These are phyloP conservation scores for Cyprinella venusta DNA, from an alignment of 2,797 vertebrate species.

Conservation along the genomic window DNA sequence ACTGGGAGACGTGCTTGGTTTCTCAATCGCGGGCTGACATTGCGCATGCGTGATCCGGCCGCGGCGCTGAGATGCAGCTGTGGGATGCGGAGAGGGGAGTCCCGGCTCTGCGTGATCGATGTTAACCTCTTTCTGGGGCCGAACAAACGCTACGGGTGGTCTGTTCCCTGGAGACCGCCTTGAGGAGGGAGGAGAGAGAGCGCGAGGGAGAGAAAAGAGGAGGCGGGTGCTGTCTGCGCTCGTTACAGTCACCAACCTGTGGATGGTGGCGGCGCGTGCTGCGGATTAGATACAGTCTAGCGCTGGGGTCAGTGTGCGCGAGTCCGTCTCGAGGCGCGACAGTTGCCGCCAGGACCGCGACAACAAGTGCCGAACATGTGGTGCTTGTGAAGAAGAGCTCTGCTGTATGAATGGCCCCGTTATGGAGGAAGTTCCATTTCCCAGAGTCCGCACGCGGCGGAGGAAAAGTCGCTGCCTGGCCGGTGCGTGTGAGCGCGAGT, in stretches of 20 bases:
- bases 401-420: slow-evolving; percentile 90
- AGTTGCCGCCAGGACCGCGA: slow-evolving; percentile 57
- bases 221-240: slow-evolving; percentile 44
- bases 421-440: slow-evolving; percentile 92
- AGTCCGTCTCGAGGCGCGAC: slow-evolving; percentile 8
- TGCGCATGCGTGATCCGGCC: slow-evolving; percentile 54
- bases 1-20: slow-evolving; percentile 52
- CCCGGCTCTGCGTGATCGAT: slow-evolving; percentile 47
- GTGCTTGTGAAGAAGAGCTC: slow-evolving; percentile 42
- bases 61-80: slow-evolving; percentile 43
- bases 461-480: slow-evolving; percentile 81
- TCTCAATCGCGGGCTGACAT: slow-evolving; percentile 52
- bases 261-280: slow-evolving; percentile 70
- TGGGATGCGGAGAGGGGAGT: slow-evolving; percentile 59
- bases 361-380: slow-evolving; percentile 67
- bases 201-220: slow-evolving; percentile 49
- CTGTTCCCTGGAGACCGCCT: slow-evolving; percentile 73
- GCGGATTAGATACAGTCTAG: slow-evolving; percentile 63
- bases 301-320: slow-evolving; percentile 5
- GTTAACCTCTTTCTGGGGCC: slow-evolving; percentile 52
- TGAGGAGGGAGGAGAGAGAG: slow-evolving; percentile 48
- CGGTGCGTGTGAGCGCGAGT: slow-evolving; percentile 87
- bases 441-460: slow-evolving; percentile 88
- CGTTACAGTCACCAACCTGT: slow-evolving; percentile 75
- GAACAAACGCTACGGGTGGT: slow-evolving; percentile 67